Evolutionary conservation across 2,113 vertebrate genomes (phyloP).

Genomic region (Illadopsis cleaveri): DNA sequence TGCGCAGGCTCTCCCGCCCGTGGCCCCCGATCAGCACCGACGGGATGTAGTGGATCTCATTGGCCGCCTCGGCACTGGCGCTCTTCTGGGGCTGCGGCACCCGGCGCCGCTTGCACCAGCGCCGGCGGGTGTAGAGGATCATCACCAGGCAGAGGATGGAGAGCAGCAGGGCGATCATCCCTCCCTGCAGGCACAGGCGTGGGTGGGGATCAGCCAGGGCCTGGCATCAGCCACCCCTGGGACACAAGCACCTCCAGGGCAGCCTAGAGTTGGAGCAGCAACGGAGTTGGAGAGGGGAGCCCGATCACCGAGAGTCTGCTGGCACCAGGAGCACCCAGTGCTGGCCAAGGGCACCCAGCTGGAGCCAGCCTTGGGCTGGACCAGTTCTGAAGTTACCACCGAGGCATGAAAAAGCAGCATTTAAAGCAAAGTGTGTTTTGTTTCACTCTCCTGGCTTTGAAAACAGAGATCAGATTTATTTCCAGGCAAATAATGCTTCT

Average conservation of each 20-base stretch:
- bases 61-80: conserved; percentile 94
- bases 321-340: rapidly evolving
- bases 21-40: conserved; percentile 96
- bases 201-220: neutral
- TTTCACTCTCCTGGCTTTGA: neutral
- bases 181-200: conserved; percentile 78
- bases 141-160: conserved; percentile 96
- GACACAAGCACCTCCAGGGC: rapidly evolving
- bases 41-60: conserved; percentile 99
- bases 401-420: neutral
- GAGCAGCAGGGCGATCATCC: conserved; percentile 96
- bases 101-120: conserved; percentile 96
- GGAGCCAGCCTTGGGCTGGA: neutral
- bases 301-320: rapidly evolving
- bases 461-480: conserved; percentile 25
- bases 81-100: conserved; percentile 98
- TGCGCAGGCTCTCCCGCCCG: conserved; percentile 93
- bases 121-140: conserved; percentile 94
- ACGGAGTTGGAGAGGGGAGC: neutral
- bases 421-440: neutral
- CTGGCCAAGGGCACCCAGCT: neutral
- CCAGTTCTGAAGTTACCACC: neutral
- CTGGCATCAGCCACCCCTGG: rapidly evolving
- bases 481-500: neutral
- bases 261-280: neutral